phyloP scores from a whole-genome alignment of 2,113 vertebrate species.

The Hemiprocne comata region DNA sequence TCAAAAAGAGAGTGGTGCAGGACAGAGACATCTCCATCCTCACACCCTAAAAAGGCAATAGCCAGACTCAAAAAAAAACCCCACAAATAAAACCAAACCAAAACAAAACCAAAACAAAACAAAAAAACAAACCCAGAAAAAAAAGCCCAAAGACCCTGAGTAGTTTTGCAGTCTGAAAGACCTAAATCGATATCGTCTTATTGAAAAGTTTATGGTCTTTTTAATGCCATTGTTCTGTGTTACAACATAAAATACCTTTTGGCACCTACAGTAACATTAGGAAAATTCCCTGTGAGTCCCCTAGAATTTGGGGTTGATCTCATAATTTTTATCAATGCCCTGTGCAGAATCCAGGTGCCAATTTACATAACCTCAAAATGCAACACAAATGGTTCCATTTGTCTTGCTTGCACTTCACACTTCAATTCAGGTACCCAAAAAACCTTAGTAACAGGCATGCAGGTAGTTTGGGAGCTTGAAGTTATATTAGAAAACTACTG shows the following conservation, averaged over 20 bases:
- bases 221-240: not conserved
- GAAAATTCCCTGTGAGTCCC: not conserved
- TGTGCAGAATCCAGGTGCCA: not conserved
- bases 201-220: accelerated
- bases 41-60: not conserved
- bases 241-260: not conserved
- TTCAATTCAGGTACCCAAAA: not conserved
- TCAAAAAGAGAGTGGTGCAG: not conserved
- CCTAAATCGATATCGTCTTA: not conserved
- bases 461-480: not conserved
- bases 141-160: not conserved
- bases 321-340: not conserved
- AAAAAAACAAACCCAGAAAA: not conserved
- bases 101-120: too few species aligned
- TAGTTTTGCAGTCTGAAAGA: not conserved
- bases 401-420: not conserved
- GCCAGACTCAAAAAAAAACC: not conserved
- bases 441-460: not conserved
- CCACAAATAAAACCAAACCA: too few species aligned
- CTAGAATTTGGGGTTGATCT: not conserved
- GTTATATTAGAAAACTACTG: not conserved
- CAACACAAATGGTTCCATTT: not conserved
- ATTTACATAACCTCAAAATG: not conserved
- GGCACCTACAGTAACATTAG: not conserved
- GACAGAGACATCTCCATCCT: not conserved